Evolutionary conservation across 2,888 invertebrate genomes (phyloP).

Genomic region (Aproaerema taeniolella): DNA sequence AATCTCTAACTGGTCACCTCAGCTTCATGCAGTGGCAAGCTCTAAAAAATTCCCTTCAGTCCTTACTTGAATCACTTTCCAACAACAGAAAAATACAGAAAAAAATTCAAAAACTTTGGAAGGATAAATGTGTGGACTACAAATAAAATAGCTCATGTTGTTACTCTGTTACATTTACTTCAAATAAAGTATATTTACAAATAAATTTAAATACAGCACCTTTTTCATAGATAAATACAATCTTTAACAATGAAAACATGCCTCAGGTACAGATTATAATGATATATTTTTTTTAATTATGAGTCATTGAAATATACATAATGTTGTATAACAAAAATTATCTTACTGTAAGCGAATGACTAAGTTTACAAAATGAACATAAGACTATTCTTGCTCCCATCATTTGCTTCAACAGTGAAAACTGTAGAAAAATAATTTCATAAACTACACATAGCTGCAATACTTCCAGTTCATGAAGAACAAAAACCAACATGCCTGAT

Average conservation of each 20-base stretch:
- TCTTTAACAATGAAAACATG: constrained; percentile 23
- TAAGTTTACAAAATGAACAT: too few relatives aligned
- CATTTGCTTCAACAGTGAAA: too few relatives aligned
- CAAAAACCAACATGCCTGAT: too few relatives aligned
- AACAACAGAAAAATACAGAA: constrained; percentile 52
- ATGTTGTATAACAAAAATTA: too few relatives aligned
- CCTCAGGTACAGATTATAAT: constrained; percentile 43
- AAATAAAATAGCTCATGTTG: constrained; percentile 31
- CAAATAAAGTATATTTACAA: constrained; percentile 40
- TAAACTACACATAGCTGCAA: too few relatives aligned
- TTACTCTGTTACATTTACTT: constrained; percentile 26
- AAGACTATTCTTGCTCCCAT: too few relatives aligned
- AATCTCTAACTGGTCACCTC: constrained; percentile 54
- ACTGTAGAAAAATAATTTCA: too few relatives aligned
- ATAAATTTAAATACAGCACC: constrained; percentile 48
- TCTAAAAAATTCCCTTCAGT: constrained; percentile 51
- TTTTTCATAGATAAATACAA: constrained; percentile 40
- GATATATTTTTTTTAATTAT: too few relatives aligned
- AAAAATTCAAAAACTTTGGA: constrained; percentile 59
- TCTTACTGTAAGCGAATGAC: too few relatives aligned
- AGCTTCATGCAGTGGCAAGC: constrained; percentile 77
- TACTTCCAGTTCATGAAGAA: too few relatives aligned
- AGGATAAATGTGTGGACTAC: constrained; percentile 59
- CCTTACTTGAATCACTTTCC: constrained; percentile 35
- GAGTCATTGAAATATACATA: too few relatives aligned